Conservation (phyloP, 2,888 invertebrate species). For the Phengaris alcon region DNA sequence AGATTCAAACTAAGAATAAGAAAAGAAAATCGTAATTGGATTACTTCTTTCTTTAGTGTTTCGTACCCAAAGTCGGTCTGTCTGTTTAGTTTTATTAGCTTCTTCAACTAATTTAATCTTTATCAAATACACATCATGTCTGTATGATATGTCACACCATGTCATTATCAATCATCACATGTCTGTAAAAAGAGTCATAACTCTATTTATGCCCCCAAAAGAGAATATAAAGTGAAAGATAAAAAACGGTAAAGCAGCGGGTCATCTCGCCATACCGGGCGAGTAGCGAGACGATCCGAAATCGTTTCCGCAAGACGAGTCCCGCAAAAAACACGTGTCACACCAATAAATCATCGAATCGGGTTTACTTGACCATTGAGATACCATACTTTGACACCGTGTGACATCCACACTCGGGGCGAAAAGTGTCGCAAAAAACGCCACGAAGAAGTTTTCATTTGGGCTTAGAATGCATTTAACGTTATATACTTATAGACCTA, state of each 20-base stretch:
- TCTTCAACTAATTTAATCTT: background rate
- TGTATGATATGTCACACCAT: too few relatives aligned
- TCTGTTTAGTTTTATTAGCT: too few relatives aligned
- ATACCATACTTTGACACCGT: background rate
- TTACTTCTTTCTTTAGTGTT: too few relatives aligned
- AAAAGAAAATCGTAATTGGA: too few relatives aligned
- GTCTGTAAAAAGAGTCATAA: conserved; percentile 2
- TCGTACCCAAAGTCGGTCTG: too few relatives aligned
- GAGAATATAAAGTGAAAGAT: conserved; percentile 62
- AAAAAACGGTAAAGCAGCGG: conserved; percentile 48
- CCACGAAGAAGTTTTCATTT: too few relatives aligned
- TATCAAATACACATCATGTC: background rate
- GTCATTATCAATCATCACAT: too few relatives aligned
- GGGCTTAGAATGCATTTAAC: too few relatives aligned
- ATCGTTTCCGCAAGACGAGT: conserved; percentile 71
- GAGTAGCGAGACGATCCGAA: conserved; percentile 72
- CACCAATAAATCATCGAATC: conserved; percentile 75
- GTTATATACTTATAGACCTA: too few relatives aligned
- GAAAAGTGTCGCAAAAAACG: too few relatives aligned
- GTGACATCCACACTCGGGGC: too few relatives aligned
- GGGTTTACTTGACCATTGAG: conserved; percentile 49
- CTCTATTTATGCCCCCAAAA: conserved; percentile 1
- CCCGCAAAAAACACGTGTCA: conserved; percentile 76
- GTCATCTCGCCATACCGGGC: conserved; percentile 52
- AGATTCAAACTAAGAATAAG: too few relatives aligned